Base-by-base conservation (phyloP, 2,888 invertebrate species). In the Alentia gelatinosa region DNA sequence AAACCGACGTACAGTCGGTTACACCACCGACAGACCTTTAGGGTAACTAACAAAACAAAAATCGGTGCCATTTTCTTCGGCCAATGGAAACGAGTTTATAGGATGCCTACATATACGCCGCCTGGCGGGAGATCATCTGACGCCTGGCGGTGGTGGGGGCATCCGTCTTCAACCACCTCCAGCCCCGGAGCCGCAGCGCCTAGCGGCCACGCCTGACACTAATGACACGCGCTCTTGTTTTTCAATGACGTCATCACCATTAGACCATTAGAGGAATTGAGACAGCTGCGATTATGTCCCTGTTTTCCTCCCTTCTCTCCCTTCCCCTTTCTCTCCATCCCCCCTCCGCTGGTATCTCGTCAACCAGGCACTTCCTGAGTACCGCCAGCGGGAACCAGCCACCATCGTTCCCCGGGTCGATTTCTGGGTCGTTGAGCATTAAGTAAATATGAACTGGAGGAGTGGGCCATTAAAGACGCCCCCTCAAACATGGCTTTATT, bases 231-330 rank as follows among this genome's bases (percentile, higher is more conserved):
- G 30, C 33, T 42, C 30, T 86, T 86, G 86, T 86, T 86, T 86
- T 86, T 50, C 86, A 42, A 47, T 86, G 86, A 47, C 86, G 42
- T 86, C 86, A 86, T 86, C 86, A 86, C 47, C 86, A 86, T 86
- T 86, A 47, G 26, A 19, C 79, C 79, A 79, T 79, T 79, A 79
- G 79, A 39, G 39, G 39, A 19, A 79, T 39, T 39, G 39, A 35
- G 79, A 79, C 79, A 39, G 79, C 37, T 35, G 79, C 23, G 79
- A 79, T 79, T 79, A 79, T 79, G 74, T 42, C 47, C 47, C 47
- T 42, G 15, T 42, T 15, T 42, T 7, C 47, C 47, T 42, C 9
- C 47, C 47, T 15, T 12, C 47, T 12, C 47, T 56, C 56, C 3
- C 56, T 12, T 56, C 5, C 1, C 5, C n/a, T 56, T 56, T 56